These are phyloP conservation scores for Pseudomyrmex dendroicus DNA, from an alignment of 1,140 invertebrate genomes.

Conservation along the genomic window DNA sequence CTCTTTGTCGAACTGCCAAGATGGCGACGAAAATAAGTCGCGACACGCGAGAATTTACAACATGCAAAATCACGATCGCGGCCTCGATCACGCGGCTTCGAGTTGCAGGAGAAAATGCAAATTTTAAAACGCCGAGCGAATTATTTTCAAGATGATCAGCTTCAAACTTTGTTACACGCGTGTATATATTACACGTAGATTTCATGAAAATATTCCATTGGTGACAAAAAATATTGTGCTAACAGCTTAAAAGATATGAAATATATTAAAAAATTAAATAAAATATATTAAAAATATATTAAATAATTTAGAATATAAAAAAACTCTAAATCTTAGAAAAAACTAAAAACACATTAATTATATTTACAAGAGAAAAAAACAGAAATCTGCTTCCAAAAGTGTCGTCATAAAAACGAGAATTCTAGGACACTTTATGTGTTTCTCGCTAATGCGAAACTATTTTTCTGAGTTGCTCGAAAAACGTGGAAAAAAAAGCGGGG, in stretches of 20 bases:
- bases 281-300: not conserved
- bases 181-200: not conserved
- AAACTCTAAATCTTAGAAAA: conserved; percentile 11
- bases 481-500: not conserved
- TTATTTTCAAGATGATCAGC: not conserved
- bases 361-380: not conserved
- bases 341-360: not conserved
- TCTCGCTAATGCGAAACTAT: conserved; percentile 3
- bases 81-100: not conserved
- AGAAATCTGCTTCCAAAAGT: not conserved
- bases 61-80: conserved; percentile 19
- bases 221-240: not conserved
- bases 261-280: not conserved
- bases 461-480: conserved; percentile 22
- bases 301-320: not conserved
- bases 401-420: not conserved
- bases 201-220: not conserved
- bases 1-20: conserved; percentile 62
- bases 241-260: not conserved
- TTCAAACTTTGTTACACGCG: not conserved
- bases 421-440: not conserved
- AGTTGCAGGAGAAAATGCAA: not conserved
- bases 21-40: conserved; percentile 38
- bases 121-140: not conserved
- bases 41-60: conserved; percentile 20